Evolutionary conservation across 2,797 vertebrate genomes (phyloP).

Genomic region (Catostomus latipinnis): DNA sequence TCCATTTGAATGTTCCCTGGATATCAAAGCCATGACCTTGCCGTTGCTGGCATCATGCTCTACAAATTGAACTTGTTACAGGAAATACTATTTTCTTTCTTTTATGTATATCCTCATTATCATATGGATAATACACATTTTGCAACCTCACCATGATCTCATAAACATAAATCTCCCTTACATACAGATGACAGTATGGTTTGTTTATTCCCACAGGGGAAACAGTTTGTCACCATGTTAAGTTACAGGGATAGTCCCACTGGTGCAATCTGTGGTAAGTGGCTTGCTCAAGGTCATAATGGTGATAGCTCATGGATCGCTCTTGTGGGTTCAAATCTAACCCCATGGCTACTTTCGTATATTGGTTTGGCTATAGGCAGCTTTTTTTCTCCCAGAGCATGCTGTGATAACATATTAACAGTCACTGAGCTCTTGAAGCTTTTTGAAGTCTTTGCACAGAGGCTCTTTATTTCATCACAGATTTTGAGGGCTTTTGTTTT

Average conservation of each 20-base stretch:
- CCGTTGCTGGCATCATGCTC: background rate
- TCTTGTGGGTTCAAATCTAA: no score
- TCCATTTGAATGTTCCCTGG: background rate
- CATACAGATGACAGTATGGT: background rate
- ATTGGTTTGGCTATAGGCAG: conserved; percentile 9
- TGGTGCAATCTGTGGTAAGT: no score
- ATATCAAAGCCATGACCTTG: background rate
- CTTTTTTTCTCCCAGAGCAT: conserved; percentile 42
- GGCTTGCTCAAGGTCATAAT: no score
- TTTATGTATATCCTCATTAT: background rate
- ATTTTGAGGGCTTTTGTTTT: conserved; percentile 30
- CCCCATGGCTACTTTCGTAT: no score
- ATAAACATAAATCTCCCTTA: background rate
- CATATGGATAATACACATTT: conserved; percentile 6
- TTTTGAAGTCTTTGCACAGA: conserved; percentile 38
- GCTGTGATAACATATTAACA: conserved; percentile 37
- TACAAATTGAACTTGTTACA: background rate
- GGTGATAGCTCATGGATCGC: no score
- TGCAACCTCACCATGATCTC: conserved; percentile 15
- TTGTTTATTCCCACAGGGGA: no score
- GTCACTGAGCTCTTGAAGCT: conserved; percentile 32
- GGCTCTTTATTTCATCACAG: conserved; percentile 45
- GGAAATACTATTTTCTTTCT: conserved; percentile 12
- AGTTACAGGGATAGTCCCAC: no score
- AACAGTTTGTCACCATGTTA: no score